phyloP scores from a whole-genome alignment of 2,113 vertebrate genomes.

The Psilopogon haemacephalus region DNA sequence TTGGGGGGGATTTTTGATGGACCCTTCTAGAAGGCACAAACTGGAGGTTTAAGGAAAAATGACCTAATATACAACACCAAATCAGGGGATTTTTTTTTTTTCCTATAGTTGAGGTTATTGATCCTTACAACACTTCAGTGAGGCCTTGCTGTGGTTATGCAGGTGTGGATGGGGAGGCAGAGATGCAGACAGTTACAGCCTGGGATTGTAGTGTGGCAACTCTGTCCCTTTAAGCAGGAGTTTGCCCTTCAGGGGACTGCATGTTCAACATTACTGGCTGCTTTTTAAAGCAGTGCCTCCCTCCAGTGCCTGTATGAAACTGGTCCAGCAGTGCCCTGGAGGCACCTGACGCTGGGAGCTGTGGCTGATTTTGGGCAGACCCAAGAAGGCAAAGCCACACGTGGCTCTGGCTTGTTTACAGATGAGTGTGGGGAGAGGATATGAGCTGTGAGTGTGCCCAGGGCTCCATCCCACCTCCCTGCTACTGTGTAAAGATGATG shows the following conservation, averaged over 20 bases:
- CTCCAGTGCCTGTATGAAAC: neutral
- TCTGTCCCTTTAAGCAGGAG: neutral
- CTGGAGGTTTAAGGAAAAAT: neutral
- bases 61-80: neutral
- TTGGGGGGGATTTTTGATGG: neutral
- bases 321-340: neutral
- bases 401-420: neutral
- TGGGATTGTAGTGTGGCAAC: neutral
- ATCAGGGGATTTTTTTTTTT: fast-evolving
- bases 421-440: neutral
- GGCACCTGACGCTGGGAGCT: neutral
- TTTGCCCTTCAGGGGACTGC: neutral
- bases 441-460: fast-evolving
- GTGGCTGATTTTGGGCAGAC: neutral
- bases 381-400: neutral
- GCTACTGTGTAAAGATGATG: neutral
- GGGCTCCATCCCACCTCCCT: neutral
- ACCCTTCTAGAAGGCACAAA: neutral
- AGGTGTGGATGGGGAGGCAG: neutral
- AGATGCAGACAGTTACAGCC: fast-evolving
- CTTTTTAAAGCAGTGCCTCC: neutral
- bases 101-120: fast-evolving
- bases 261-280: neutral
- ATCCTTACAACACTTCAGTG: fast-evolving
- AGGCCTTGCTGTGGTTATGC: neutral